Conservation (phyloP, 2,113 vertebrate species). For the Spheniscus mendiculus region DNA sequence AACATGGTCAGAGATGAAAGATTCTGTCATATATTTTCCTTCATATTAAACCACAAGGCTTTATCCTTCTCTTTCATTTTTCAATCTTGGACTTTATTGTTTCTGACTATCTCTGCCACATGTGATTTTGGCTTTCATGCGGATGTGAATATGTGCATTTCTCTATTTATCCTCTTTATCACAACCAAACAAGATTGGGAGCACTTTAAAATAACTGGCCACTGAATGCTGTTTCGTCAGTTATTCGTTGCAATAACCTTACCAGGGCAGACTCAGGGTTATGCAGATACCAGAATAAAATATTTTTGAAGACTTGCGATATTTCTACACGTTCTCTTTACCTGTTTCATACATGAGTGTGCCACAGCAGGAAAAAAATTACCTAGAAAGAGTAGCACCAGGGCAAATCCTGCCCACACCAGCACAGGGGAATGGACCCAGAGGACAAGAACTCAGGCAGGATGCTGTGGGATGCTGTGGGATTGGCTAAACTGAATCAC, state of each 20-base stretch:
- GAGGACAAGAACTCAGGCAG: neutral
- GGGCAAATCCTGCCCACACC: neutral
- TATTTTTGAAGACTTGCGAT: neutral
- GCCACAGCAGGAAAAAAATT: neutral
- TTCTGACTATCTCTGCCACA: conserved; percentile 67
- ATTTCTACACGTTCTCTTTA: neutral
- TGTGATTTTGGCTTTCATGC: conserved; percentile 56
- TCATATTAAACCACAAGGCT: conserved; percentile 65
- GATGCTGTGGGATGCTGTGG: neutral
- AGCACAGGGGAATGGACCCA: neutral
- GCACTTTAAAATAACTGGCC: conserved; percentile 65
- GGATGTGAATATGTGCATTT: conserved; percentile 45
- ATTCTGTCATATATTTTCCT: conserved; percentile 70
- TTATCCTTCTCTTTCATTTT: conserved; percentile 64
- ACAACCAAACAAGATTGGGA: conserved; percentile 55
- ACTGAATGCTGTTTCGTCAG: conserved; percentile 53
- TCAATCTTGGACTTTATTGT: conserved; percentile 68
- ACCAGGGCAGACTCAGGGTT: neutral
- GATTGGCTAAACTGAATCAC: neutral
- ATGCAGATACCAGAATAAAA: neutral
- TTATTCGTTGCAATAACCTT: conserved; percentile 66
- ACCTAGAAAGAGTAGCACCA: neutral
- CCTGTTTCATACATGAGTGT: neutral
- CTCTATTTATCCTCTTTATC: conserved; percentile 70
- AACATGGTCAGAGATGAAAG: conserved; percentile 72